Conservation (phyloP, 2,888 invertebrate genomes). For the Eupithecia subumbrata region DNA sequence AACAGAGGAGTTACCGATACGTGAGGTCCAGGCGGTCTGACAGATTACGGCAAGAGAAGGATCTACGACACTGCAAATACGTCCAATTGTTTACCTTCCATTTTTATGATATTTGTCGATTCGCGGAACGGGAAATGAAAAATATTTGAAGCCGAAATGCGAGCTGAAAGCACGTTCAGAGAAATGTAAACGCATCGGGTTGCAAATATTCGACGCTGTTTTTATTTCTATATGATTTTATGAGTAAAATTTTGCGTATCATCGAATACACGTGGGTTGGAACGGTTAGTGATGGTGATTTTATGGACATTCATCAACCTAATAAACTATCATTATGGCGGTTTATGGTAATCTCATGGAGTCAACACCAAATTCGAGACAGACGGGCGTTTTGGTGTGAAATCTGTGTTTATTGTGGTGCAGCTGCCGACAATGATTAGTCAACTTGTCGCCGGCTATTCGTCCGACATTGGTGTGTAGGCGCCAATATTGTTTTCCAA, state of each 20-base stretch:
- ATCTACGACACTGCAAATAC: conserved; percentile 74
- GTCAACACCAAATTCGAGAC: neutral
- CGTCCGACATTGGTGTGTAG: neutral
- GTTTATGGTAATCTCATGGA: neutral
- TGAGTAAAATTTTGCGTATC: neutral
- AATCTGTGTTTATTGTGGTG: neutral
- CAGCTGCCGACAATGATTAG: neutral
- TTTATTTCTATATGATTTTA: neutral
- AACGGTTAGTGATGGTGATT: neutral
- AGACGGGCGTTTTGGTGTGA: neutral
- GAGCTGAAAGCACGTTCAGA: conserved; percentile 57
- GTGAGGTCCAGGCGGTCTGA: conserved; percentile 68
- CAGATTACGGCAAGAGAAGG: conserved; percentile 79
- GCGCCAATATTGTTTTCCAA: neutral
- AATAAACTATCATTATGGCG: neutral
- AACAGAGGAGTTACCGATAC: conserved; percentile 69
- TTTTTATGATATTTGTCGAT: conserved; percentile 77
- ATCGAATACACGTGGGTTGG: neutral
- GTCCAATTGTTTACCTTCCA: conserved; percentile 74
- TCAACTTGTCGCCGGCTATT: neutral
- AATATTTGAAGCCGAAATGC: conserved; percentile 58
- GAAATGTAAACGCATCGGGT: neutral
- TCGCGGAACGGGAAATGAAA: conserved; percentile 56
- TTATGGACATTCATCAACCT: neutral
- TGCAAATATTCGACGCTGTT: neutral